These are phyloP conservation scores for Neoscelio sp. DNA, from an alignment of 2,888 invertebrate species.

Conservation along the genomic window DNA sequence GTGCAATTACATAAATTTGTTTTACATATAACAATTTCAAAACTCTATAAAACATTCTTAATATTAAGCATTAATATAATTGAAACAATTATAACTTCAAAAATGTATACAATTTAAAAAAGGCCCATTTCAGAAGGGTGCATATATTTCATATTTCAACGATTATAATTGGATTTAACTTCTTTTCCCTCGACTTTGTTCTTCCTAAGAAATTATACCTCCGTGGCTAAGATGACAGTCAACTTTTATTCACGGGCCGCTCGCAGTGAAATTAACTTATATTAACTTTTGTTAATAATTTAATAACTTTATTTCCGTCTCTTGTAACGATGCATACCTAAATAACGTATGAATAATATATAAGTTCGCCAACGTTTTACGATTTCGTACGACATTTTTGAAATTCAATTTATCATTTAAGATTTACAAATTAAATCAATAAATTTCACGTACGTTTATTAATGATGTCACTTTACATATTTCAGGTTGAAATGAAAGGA, in stretches of 20 bases:
- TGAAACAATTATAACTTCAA: constrained; percentile 43
- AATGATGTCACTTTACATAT: constrained; percentile 24
- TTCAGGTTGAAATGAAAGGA: constrained; percentile 91
- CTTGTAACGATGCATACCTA: constrained; percentile 45
- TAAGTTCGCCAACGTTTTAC: constrained; percentile 32
- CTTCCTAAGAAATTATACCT: constrained; percentile 48
- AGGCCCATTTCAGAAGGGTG: constrained; percentile 15
- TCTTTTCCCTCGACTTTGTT: constrained; percentile 44
- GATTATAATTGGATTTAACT: constrained; percentile 57
- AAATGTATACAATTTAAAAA: constrained; percentile 23
- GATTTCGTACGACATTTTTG: constrained; percentile 34
- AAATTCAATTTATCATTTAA: constrained; percentile 51
- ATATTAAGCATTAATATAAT: too few species aligned
- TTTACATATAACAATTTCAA: too few species aligned
- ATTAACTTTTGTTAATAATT: constrained; percentile 64
- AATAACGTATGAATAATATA: constrained; percentile 60
- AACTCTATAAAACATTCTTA: too few species aligned
- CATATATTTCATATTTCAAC: constrained; percentile 50
- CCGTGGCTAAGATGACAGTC: constrained; percentile 43
- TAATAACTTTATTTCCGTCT: constrained; percentile 56
- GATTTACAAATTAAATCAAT: constrained; percentile 25
- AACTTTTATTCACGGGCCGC: constrained; percentile 48
- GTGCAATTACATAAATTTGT: too few species aligned
- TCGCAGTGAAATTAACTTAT: constrained; percentile 37
- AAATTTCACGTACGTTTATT: constrained; percentile 34